A percentile compares a stretch with the other conserved stretches of the same genome.
Conservation (phyloP, 2,113 vertebrate species). For the Xenopus laevis region DNA sequence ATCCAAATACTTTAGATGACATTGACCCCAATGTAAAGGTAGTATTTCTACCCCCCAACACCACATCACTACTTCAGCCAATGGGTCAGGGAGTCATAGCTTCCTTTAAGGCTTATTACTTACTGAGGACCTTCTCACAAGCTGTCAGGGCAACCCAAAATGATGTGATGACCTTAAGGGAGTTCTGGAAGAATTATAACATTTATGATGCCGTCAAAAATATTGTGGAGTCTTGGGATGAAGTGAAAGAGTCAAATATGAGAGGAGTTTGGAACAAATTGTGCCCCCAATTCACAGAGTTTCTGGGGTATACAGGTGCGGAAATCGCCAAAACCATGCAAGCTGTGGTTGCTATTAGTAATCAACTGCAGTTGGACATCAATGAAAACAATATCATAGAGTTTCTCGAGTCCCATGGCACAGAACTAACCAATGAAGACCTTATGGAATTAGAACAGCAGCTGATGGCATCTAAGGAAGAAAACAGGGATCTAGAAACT, state of each 20-base stretch:
- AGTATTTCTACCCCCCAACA: slow-evolving; percentile 23
- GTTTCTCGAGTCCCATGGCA: slow-evolving; percentile 15
- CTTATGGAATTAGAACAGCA: slow-evolving; percentile 11
- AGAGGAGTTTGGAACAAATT: slow-evolving; percentile 8
- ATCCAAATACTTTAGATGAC: too few relatives aligned
- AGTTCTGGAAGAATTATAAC: slow-evolving; percentile 12
- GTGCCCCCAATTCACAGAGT: slow-evolving; percentile 12
- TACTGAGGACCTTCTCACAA: background rate
- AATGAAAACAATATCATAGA: slow-evolving; percentile 9
- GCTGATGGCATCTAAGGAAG: background rate
- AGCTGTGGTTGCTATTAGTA: background rate
- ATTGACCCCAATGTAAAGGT: too few relatives aligned
- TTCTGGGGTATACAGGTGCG: background rate
- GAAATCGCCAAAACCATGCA: too few relatives aligned
- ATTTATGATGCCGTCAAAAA: slow-evolving; percentile 29
- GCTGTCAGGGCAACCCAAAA: slow-evolving; percentile 16
- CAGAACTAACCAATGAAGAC: slow-evolving; percentile 19
- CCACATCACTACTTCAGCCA: slow-evolving; percentile 31
- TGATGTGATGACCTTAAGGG: background rate
- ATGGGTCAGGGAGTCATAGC: slow-evolving; percentile 23
- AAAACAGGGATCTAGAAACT: background rate
- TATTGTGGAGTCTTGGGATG: slow-evolving; percentile 1
- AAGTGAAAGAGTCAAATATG: slow-evolving; percentile 11
- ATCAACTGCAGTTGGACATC: slow-evolving; percentile 13
- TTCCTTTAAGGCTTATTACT: slow-evolving; percentile 20